phyloP scores from a whole-genome alignment of 2,113 vertebrate species.

The Onychorhynchus coronatus region DNA sequence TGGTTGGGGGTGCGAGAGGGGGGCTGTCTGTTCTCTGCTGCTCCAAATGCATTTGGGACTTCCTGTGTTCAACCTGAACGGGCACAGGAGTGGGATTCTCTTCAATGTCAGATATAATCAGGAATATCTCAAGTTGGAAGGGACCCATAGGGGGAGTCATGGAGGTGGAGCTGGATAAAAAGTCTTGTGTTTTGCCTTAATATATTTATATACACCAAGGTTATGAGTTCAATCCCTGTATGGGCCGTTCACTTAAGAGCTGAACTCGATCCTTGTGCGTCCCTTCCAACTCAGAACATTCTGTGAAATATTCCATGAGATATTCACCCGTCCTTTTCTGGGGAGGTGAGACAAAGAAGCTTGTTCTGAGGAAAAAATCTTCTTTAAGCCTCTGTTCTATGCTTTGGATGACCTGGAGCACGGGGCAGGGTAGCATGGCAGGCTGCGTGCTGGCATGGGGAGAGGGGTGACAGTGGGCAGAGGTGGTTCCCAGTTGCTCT shows the following conservation, averaged over 20 bases:
- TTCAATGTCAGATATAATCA: not conserved
- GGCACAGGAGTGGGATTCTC: not conserved
- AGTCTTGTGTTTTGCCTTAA: not conserved
- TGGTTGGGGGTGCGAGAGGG: too few species aligned
- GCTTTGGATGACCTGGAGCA: rapidly evolving
- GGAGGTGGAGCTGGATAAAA: not conserved
- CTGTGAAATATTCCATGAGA: not conserved
- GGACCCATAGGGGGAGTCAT: not conserved
- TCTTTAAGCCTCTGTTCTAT: rapidly evolving
- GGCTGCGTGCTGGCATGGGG: not conserved
- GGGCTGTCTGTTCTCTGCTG: not conserved
- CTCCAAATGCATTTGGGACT: not conserved
- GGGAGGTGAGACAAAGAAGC: not conserved
- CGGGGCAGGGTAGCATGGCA: not conserved
- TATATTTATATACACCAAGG: not conserved
- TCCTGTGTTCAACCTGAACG: not conserved
- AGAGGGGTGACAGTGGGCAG: rapidly evolving
- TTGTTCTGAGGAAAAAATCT: not conserved
- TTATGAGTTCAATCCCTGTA: not conserved
- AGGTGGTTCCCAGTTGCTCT: not conserved
- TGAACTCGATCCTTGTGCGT: not conserved
- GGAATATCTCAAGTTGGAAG: not conserved
- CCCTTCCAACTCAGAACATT: not conserved
- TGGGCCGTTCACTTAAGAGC: not conserved
- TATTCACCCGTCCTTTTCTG: not conserved